A percentile compares a stretch with the other conserved stretches of the same genome.
phyloP scores from a whole-genome alignment of 2,797 vertebrate genomes.

The Arctocebus calabarensis region DNA sequence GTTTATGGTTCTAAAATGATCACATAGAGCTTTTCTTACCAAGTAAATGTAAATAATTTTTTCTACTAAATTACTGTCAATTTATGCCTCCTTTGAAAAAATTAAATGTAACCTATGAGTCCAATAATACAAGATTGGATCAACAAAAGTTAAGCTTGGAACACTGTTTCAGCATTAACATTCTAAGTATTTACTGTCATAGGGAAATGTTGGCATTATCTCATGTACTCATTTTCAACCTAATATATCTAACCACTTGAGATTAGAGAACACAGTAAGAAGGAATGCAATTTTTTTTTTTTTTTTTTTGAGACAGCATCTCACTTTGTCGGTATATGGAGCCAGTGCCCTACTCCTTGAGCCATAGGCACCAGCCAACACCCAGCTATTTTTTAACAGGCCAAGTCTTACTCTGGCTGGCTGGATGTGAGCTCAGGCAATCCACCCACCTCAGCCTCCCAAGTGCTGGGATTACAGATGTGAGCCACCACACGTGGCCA shows the following conservation, averaged over 20 bases:
- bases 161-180: not conserved
- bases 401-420: too few relatives aligned
- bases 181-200: not conserved
- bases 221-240: not conserved
- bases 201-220: not conserved
- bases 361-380: too few relatives aligned
- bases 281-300: not conserved
- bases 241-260: not conserved
- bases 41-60: not conserved
- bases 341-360: too few relatives aligned
- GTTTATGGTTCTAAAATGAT: not conserved
- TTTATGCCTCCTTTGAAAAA: not conserved
- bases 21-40: not conserved
- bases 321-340: too few relatives aligned
- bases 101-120: not conserved
- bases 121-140: not conserved
- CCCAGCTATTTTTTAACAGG: too few relatives aligned
- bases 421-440: too few relatives aligned
- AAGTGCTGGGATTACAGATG: too few relatives aligned
- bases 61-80: not conserved
- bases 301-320: not conserved
- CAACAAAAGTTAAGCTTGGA: constrained; percentile 1
- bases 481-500: too few relatives aligned
- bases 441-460: too few relatives aligned
- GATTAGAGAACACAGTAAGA: not conserved